Evolutionary conservation across 2,113 vertebrate species (phyloP).

Genomic region (Nycticebus coucang): DNA sequence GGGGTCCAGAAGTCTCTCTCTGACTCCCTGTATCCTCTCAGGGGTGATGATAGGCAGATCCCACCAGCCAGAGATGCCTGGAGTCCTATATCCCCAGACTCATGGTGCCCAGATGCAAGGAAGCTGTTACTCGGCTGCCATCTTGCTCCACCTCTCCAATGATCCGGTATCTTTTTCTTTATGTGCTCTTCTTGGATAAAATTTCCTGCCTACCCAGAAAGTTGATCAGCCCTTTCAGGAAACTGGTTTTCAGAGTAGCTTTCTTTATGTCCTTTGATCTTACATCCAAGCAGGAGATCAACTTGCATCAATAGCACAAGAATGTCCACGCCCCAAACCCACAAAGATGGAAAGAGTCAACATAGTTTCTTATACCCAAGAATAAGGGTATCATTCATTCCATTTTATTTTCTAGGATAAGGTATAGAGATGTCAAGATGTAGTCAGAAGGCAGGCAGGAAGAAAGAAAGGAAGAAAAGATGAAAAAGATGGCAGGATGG

Average conservation of each 20-base stretch:
- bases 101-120: no score
- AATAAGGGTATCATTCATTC: background rate
- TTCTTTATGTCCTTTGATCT: background rate
- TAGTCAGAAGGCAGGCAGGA: background rate
- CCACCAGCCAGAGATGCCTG: no score
- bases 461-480: background rate
- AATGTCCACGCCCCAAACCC: background rate
- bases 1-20: no score
- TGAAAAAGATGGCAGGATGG: rapidly evolving
- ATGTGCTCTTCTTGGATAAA: background rate
- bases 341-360: background rate
- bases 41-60: no score
- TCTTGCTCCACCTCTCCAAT: no score
- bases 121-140: no score
- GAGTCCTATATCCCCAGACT: no score
- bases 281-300: background rate
- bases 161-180: background rate
- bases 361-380: background rate
- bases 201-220: background rate
- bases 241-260: background rate
- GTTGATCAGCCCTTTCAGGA: background rate
- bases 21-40: no score
- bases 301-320: background rate
- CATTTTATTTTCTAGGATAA: background rate
- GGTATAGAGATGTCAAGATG: background rate